Conservation (phyloP, 1,140 invertebrate genomes). For the Heterodera carotae region DNA sequence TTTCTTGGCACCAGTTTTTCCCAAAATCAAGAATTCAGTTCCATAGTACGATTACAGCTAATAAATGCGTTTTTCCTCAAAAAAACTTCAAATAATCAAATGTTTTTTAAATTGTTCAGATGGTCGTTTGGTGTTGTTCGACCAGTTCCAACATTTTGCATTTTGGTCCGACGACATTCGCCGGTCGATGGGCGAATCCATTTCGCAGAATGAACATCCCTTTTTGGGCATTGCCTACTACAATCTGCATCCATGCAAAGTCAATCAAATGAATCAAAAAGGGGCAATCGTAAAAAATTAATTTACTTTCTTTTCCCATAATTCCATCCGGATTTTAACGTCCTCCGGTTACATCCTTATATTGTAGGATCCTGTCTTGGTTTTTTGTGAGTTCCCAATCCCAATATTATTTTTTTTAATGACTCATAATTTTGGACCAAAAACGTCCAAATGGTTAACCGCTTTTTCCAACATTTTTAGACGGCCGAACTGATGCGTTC, state of each 20-base stretch:
- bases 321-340: too few species aligned
- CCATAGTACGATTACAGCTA: too few species aligned
- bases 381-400: too few species aligned
- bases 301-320: too few species aligned
- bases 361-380: too few species aligned
- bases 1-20: too few species aligned
- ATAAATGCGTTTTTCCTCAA: neutral
- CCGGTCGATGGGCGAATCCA: conserved; percentile 33
- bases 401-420: neutral
- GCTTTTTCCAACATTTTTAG: neutral
- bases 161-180: neutral
- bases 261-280: too few species aligned
- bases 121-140: conserved; percentile 37
- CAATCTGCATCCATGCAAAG: conserved; percentile 53
- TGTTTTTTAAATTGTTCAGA: conserved; percentile 26
- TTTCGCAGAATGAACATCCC: conserved; percentile 55
- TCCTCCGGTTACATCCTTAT: too few species aligned
- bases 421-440: neutral
- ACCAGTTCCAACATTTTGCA: conserved; percentile 35
- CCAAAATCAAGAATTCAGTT: too few species aligned
- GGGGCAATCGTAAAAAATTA: too few species aligned
- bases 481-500: conserved; percentile 33
- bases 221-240: conserved; percentile 53
- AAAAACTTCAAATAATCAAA: neutral
- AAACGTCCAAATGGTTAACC: too few species aligned